Percentiles rank a stretch among this genome's conserved stretches.
Evolutionary conservation across 2,888 invertebrate species (phyloP).

Genomic region (Pseudococcus jackbeardsleyi): DNA sequence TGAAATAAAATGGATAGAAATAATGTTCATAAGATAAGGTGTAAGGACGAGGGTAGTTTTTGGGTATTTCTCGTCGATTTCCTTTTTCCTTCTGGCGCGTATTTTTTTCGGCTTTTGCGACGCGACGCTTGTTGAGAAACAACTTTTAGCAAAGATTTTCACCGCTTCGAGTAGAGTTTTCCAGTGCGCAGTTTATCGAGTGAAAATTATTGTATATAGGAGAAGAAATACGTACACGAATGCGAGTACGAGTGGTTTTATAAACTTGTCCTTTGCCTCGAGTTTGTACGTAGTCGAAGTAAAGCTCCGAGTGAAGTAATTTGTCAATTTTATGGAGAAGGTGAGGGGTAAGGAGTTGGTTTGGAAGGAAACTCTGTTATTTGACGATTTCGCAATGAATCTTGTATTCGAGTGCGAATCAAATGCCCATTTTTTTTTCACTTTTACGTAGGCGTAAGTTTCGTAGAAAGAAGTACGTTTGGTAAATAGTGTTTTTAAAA

Average conservation of each 20-base stretch:
- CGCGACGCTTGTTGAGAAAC: background rate
- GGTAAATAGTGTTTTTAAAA: background rate
- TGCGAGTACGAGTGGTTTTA: background rate
- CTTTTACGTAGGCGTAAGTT: background rate
- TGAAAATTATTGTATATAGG: background rate
- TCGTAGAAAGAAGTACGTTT: background rate
- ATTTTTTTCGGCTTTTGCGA: background rate
- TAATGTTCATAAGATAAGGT: background rate
- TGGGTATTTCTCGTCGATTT: background rate
- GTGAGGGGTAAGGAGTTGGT: background rate
- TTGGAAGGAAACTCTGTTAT: background rate
- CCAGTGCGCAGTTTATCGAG: background rate
- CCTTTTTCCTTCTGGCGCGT: background rate
- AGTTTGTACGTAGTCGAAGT: background rate
- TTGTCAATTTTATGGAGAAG: background rate
- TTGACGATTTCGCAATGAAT: background rate
- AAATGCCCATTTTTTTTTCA: background rate
- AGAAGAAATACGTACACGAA: background rate
- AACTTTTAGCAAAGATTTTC: background rate
- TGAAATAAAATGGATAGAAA: slow-evolving; percentile 8
- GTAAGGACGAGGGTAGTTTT: background rate
- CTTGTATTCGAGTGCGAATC: background rate
- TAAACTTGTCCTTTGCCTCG: background rate
- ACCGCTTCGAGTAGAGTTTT: background rate
- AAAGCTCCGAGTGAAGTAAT: background rate